Evolutionary conservation across 2,113 vertebrate genomes (phyloP), one percentile per base, ranked within the genome.

Genomic region (Zootoca vivipara): DNA sequence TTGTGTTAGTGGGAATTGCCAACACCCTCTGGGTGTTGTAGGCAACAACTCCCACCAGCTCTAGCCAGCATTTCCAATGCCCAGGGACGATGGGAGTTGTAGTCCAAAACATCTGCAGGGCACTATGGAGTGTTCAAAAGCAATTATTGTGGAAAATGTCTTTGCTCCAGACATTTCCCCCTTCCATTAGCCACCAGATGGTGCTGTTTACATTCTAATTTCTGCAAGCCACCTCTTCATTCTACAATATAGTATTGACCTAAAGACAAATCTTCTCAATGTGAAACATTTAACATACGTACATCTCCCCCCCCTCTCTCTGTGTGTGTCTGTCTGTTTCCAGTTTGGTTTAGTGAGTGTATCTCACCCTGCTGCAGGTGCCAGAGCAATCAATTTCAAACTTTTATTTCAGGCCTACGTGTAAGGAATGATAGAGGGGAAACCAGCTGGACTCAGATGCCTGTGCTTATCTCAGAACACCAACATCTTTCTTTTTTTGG

Each of bases 131-230:
- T n/a, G 6, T 65, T 35, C 20, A 10, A 75, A 65, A 86, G 42
- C 15, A 88, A 74, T 67, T n/a, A 13, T 3, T 64, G 35, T 33
- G 24, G n/a, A 38, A 38, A 73, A 85, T 40, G 9, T 1, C 16
- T 18, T n/a, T 2, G 40, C 9, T 65, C 75, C 26, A 64, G 58
- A 2, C 1, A 52, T 10, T 58, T 69, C 20, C 86, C 16, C 87
- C 73, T 12, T 40, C 1, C 2, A 1, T 1, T 0, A n/a, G 73
- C 94, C 96, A 92, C 93, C 92, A 93, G 97, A 88, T 95, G 96
- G 97, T 89, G 90, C 86, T 95, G 78, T 74, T 90, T 85, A 93
- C 28, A 62, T 89, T 93, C 70, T 15, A 0, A n/a, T 15, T 89
- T 86, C 83, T 0, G 0, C 1, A 28, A 7, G 0, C 18, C 7